These are phyloP conservation scores for Nyctibius bracteatus DNA, from an alignment of 2,113 vertebrate genomes.

Conservation along the genomic window DNA sequence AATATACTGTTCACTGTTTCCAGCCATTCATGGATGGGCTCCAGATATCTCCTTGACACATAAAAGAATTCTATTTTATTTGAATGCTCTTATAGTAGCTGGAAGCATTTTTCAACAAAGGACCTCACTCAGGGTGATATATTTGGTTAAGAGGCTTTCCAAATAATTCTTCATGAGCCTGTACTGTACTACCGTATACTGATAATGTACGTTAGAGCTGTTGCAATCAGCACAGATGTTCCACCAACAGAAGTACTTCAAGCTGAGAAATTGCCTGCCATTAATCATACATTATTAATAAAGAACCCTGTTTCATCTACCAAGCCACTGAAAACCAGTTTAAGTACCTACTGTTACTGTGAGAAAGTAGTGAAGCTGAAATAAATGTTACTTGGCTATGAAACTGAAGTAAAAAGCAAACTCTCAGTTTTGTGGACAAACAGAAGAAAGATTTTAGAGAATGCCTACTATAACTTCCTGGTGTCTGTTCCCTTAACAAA, in stretches of 20 bases:
- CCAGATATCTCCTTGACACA: conserved; percentile 27
- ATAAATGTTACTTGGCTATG: not conserved
- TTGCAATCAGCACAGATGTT: not conserved
- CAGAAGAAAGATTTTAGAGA: not conserved
- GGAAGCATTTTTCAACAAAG: conserved; percentile 36
- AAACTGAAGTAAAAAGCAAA: not conserved
- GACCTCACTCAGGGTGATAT: not conserved
- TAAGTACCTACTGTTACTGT: not conserved
- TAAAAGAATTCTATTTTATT: conserved; percentile 26
- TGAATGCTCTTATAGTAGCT: not conserved
- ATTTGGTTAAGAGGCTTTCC: conserved; percentile 2
- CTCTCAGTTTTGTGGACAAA: not conserved
- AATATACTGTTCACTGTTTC: not conserved
- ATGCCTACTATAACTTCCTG: not conserved
- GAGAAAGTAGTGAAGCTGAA: not conserved
- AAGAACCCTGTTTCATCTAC: not conserved
- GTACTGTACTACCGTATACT: not conserved
- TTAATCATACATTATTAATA: not conserved
- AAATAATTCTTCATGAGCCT: not conserved
- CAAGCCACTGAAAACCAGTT: not conserved
- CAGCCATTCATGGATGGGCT: conserved; percentile 17
- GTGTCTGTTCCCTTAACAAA: not conserved
- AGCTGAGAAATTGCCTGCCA: not conserved
- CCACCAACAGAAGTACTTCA: not conserved
- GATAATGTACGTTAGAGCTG: not conserved